Conservation (phyloP, 2,113 vertebrate species). For the Perognathus longimembris region DNA sequence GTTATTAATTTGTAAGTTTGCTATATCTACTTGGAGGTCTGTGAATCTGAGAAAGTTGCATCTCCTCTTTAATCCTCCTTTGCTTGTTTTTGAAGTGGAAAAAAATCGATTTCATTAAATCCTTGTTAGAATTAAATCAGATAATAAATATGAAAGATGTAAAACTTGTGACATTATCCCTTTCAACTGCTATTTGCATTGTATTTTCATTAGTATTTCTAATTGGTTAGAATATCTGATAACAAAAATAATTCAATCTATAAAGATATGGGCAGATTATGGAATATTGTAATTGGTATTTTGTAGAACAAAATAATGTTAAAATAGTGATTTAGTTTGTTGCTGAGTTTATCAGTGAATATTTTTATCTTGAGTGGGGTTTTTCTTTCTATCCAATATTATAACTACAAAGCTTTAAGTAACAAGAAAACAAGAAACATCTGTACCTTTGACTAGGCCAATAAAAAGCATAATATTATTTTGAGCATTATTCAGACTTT, state of each 20-base stretch:
- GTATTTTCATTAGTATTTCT: not conserved
- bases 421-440: conserved; percentile 33
- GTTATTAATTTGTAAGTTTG: not conserved
- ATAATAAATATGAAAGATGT: not conserved
- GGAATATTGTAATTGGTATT: not conserved
- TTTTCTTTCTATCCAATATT: conserved; percentile 9
- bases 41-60: not conserved
- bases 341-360: not conserved
- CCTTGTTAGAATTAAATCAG: not conserved
- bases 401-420: not conserved
- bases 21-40: not conserved
- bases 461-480: conserved; percentile 19
- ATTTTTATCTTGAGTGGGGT: conserved; percentile 6
- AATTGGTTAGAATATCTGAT: not conserved
- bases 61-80: not conserved
- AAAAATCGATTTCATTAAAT: not conserved
- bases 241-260: not conserved
- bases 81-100: not conserved
- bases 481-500: not conserved
- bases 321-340: conserved; percentile 11
- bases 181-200: not conserved
- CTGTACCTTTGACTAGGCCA: not conserved
- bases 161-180: not conserved
- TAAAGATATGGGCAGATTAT: not conserved
- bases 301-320: not conserved